Base-by-base conservation (phyloP, 2,797 vertebrate species). In the Delichon dasypus region DNA sequence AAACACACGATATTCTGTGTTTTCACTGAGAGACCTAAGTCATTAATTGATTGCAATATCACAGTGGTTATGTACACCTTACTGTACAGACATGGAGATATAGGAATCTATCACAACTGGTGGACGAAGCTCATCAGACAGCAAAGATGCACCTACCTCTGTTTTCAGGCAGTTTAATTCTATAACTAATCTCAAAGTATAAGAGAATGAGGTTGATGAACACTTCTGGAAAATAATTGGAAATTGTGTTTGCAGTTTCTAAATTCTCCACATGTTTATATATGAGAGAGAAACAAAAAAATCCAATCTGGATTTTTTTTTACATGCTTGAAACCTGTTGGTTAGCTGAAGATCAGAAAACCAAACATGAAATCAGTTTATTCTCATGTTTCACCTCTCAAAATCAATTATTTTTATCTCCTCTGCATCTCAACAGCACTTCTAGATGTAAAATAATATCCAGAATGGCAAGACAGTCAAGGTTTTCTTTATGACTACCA, bases 401-500 rank as follows among this genome's bases (percentile, higher is more conserved):
- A 21, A 97, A 95, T 76, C 29, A 94, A 88, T 94, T 91, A 45
- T 79, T 94, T 95, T 93, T 73, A 65, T 83, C 45, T 89, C 23
- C 13, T 94, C 48, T 78, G 58, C 50, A 74, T 96, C 96, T 96
- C 93, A 97, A 89, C 89, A 72, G 51, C 66, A 26, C 30, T 89
- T 80, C 48, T 72, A 95, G 73, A 54, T 36, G 42, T 89, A 91
- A 82, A 96, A 88, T 82, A 91, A 84, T 94, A 90, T 80, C 54
- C 64, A 91, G 44, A 94, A 83, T 40, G 67, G 76, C 85, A 85
- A 44, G 72, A 89, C 70, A 92, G 88, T 90, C 80, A 93, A 96
- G 92, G 61, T 65, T 89, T 94, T 97, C 94, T 90, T 94, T 97
- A 96, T 96, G 88, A 94, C 96, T 94, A 93, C 96, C 91, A 93